These are phyloP conservation scores for Tachystola acroxantha DNA, from an alignment of 2,888 invertebrate genomes.

Conservation along the genomic window DNA sequence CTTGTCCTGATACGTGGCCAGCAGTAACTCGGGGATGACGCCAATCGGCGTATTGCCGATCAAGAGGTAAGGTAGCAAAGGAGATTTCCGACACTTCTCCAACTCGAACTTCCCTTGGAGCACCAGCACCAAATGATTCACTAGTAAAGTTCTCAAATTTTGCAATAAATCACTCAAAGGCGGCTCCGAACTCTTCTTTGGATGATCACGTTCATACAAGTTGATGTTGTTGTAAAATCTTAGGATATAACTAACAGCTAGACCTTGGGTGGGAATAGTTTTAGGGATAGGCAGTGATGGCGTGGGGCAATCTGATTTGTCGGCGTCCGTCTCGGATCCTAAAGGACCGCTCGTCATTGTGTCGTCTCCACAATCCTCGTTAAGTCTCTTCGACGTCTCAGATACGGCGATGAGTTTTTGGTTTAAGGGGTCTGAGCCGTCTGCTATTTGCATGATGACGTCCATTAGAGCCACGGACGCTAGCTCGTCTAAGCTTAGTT, in stretches of 20 bases:
- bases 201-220: conserved; percentile 85
- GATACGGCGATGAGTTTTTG: conserved; percentile 65
- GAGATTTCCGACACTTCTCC: conserved; percentile 76
- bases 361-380: conserved; percentile 66
- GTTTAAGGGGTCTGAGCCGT: conserved; percentile 77
- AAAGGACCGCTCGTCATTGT: conserved; percentile 47
- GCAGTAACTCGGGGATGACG: conserved; percentile 83
- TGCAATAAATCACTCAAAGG: conserved; percentile 83
- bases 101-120: conserved; percentile 74
- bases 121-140: conserved; percentile 78
- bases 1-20: conserved; percentile 79
- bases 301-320: conserved; percentile 62
- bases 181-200: conserved; percentile 86
- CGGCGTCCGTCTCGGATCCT: conserved; percentile 48
- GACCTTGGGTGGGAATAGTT: conserved; percentile 56
- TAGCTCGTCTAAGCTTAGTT: conserved; percentile 71
- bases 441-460: conserved; percentile 76
- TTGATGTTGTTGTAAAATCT: conserved; percentile 83
- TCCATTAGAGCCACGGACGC: conserved; percentile 83
- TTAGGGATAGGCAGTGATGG: conserved; percentile 63
- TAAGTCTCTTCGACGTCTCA: conserved; percentile 60
- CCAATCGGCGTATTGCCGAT: conserved; percentile 85
- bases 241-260: conserved; percentile 66
- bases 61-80: conserved; percentile 83
- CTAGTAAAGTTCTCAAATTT: conserved; percentile 73